Evolutionary conservation across 2,113 vertebrate species (phyloP).

Genomic region (Phyllostomus discolor): DNA sequence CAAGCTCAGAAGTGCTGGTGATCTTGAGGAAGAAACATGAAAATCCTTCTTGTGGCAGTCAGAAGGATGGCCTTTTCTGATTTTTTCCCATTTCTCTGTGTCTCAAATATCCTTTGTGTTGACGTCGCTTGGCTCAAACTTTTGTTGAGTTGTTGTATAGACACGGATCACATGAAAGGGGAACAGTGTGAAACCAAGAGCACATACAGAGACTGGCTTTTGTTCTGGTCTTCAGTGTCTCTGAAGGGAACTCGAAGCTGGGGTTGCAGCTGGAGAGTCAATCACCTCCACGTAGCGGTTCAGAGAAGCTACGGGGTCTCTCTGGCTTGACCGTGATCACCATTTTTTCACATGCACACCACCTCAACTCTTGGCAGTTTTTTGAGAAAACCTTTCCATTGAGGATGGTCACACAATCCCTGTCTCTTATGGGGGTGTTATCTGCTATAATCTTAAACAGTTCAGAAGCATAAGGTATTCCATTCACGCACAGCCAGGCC

Average conservation of each 20-base stretch:
- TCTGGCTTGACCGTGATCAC: background rate
- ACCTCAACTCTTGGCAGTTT: constrained; percentile 65
- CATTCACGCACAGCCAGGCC: constrained; percentile 65
- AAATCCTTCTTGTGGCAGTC: background rate
- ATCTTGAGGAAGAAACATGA: background rate
- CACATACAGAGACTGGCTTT: background rate
- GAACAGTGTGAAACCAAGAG: background rate
- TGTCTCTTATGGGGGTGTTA: background rate
- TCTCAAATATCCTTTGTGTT: background rate
- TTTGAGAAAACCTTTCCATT: constrained; percentile 64
- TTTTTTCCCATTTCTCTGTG: background rate
- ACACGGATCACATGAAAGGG: background rate
- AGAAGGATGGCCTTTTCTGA: background rate
- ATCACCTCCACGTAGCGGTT: accelerated
- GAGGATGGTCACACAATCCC: constrained; percentile 67
- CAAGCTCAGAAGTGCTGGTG: background rate
- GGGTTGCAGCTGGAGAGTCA: background rate
- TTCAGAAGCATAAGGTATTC: constrained; percentile 35
- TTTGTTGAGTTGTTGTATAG: background rate
- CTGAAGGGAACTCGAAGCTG: background rate
- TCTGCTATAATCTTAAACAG: constrained; percentile 66
- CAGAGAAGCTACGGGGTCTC: background rate
- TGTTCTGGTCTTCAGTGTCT: background rate
- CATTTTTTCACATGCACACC: constrained; percentile 11
- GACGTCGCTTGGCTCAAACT: accelerated